Base-by-base conservation (phyloP, 2,888 invertebrate genomes). In the Drosophila demipolita region DNA sequence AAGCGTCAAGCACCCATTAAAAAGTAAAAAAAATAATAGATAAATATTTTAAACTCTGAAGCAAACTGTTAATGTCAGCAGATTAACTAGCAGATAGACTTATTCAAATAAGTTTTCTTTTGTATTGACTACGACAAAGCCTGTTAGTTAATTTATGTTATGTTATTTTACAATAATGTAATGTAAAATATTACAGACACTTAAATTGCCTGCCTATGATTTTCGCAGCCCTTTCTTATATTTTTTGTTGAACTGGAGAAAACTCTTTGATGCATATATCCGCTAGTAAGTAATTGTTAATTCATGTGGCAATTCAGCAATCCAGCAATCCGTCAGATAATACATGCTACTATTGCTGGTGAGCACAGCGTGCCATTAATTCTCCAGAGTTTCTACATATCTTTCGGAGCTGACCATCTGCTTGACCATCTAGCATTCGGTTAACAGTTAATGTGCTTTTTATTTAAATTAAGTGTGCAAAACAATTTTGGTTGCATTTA, bases 361-460 rank as follows among this genome's bases (percentile, higher is more conserved):
- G 55, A 57, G 55, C 68, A 50, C 32, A 35, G 76, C 26, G 58
- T 59, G 73, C 78, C 77, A 80, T 87, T 84, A 84, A 84, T 82
- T 70, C 58, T 71, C 40, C 60, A 50, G 75, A 32, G 79, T 84
- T 87, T 75, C 83, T 68, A 67, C 84, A 87, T 61, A 72, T 66
- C 66, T 53, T 40, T 29, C 38, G 40, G n/a, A 57, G 49, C 35
- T 84, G 85, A 57, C 55, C 87, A 87, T 84, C 87, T 78, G 80
- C 72, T 80, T 83, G 87, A 82, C 87, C 87, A 83, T 70, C 75
- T 72, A 6, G 32, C n/a, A 45, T 2, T n/a, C 3, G n/a, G 29
- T 12, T n/a, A 35, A 20, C 32, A 23, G 58, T 50, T 78, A 78
- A 78, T 78, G 78, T 75, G 72, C 35, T 65, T 78, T 78, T 78